These are phyloP conservation scores for Agrochola lota DNA, from an alignment of 2,888 invertebrate species.

Conservation along the genomic window DNA sequence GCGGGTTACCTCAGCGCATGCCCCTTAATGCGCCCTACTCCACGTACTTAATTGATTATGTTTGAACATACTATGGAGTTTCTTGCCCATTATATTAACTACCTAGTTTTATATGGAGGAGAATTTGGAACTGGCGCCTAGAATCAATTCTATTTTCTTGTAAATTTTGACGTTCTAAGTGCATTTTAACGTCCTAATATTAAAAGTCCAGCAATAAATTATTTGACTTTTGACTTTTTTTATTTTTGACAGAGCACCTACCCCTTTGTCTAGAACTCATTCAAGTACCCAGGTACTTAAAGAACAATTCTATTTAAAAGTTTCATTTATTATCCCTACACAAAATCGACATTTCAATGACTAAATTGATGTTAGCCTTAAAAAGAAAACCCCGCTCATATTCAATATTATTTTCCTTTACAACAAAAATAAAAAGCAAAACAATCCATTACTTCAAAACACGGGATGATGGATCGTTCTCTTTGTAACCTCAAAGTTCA, in stretches of 20 bases:
- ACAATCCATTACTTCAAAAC: constrained; percentile 61
- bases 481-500: constrained; percentile 58
- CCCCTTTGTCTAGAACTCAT: background rate
- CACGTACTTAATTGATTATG: background rate
- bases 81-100: no score
- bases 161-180: background rate
- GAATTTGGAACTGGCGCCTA: background rate
- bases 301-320: background rate
- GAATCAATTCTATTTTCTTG: background rate
- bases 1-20: no score
- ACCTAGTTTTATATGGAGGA: background rate
- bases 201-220: background rate
- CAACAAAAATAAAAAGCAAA: constrained; percentile 49
- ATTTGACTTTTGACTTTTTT: background rate
- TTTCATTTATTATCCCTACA: constrained; percentile 19
- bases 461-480: constrained; percentile 63
- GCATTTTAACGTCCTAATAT: background rate
- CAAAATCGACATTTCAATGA: constrained; percentile 24
- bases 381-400: constrained; percentile 2
- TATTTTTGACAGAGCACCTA: background rate
- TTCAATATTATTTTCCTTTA: constrained; percentile 42
- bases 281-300: background rate
- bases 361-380: constrained; percentile 16
- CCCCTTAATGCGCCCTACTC: background rate
- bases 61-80: background rate